Evolutionary conservation across 2,888 invertebrate genomes (phyloP).

Genomic region (Drosophila yooni): DNA sequence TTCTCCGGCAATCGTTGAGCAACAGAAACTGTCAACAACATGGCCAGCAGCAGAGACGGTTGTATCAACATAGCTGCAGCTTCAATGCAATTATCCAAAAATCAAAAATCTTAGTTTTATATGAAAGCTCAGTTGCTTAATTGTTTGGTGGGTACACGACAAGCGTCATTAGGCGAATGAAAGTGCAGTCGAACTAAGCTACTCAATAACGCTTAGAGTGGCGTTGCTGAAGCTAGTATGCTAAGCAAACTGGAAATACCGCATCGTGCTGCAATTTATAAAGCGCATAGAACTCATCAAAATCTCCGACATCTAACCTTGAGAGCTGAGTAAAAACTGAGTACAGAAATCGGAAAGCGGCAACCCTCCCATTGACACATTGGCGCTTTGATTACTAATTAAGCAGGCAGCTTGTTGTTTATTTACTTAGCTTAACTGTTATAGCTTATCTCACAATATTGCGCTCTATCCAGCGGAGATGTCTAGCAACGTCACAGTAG

Average conservation of each 20-base stretch:
- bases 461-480: constrained; percentile 86
- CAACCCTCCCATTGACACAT: background rate
- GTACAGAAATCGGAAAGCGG: background rate
- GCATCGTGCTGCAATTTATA: constrained; percentile 40
- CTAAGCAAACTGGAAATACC: constrained; percentile 69
- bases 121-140: constrained; percentile 11
- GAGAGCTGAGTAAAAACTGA: constrained; percentile 24
- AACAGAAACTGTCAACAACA: constrained; percentile 2
- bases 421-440: constrained; percentile 18
- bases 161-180: constrained; percentile 33
- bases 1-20: constrained; percentile 62
- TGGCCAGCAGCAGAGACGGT: constrained; percentile 2
- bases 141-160: constrained; percentile 40
- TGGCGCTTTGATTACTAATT: constrained; percentile 23
- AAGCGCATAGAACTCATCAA: background rate
- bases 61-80: constrained; percentile 17
- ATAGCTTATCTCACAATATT: constrained; percentile 76
- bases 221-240: constrained; percentile 23
- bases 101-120: background rate
- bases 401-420: constrained; percentile 41
- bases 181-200: constrained; percentile 19
- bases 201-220: constrained; percentile 3
- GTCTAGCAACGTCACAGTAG: constrained; percentile 88
- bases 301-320: constrained; percentile 7
- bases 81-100: background rate